These are phyloP conservation scores for Hemiprocne comata DNA, from an alignment of 2,113 vertebrate species.

Conservation along the genomic window DNA sequence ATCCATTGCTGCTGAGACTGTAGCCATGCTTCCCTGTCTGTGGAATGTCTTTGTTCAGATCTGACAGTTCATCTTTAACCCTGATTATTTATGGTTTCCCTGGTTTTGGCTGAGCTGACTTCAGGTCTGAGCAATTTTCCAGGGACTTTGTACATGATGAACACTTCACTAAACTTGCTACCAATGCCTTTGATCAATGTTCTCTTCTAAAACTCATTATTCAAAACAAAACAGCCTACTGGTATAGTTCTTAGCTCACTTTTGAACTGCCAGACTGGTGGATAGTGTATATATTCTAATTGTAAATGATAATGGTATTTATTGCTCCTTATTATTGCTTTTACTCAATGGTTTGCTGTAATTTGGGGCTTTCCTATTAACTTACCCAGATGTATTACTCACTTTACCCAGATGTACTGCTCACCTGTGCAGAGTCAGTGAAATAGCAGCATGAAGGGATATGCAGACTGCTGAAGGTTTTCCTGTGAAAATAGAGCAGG, in stretches of 20 bases:
- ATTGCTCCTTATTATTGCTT: not conserved
- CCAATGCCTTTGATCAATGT: slow-evolving; percentile 65
- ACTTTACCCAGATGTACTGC: not conserved
- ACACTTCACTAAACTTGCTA: slow-evolving; percentile 50
- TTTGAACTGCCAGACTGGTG: slow-evolving; percentile 36
- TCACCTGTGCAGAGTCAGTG: not conserved
- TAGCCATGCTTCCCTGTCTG: slow-evolving; percentile 6
- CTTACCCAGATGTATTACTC: not conserved
- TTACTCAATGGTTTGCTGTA: not conserved
- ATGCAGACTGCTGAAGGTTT: not conserved
- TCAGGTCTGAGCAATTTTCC: slow-evolving; percentile 53
- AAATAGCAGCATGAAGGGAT: not conserved
- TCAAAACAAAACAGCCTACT: slow-evolving; percentile 13
- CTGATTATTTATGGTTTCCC: slow-evolving; percentile 59
- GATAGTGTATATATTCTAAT: not conserved
- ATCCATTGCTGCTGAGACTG: not conserved
- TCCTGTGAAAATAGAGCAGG: not conserved
- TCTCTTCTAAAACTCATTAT: slow-evolving; percentile 43
- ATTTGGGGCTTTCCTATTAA: not conserved
- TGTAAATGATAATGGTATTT: slow-evolving; percentile 3
- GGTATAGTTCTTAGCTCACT: not conserved
- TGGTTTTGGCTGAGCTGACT: slow-evolving; percentile 22
- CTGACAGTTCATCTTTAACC: slow-evolving; percentile 52
- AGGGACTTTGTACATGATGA: slow-evolving; percentile 31
- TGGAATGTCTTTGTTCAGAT: slow-evolving; percentile 57